Conservation (phyloP, 1,140 invertebrate genomes). For the Solenopsis invicta region DNA sequence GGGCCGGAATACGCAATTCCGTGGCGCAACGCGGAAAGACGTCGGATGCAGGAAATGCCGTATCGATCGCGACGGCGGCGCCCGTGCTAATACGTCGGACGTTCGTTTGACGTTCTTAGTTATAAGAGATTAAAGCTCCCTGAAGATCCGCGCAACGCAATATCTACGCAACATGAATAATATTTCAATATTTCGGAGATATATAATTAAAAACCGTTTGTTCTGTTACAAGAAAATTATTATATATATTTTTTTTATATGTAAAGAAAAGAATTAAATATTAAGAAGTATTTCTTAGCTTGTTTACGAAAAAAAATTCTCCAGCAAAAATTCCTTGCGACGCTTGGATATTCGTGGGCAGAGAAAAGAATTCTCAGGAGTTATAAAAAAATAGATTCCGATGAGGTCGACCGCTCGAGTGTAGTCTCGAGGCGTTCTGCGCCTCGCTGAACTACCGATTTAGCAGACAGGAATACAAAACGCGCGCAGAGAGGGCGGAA, state of each 20-base stretch:
- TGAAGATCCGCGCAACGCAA: not conserved
- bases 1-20: constrained; percentile 82
- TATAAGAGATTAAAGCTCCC: not conserved
- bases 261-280: not conserved
- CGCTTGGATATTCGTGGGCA: not conserved
- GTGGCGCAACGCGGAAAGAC: constrained; percentile 66
- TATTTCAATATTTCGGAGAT: not conserved
- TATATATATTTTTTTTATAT: not conserved
- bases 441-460: constrained; percentile 25
- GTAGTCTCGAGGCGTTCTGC: not conserved
- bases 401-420: constrained; percentile 9
- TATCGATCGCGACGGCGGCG: constrained; percentile 39
- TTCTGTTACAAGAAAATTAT: not conserved
- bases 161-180: not conserved
- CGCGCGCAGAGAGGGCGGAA: constrained; percentile 11
- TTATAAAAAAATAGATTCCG: constrained; percentile 18
- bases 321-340: not conserved
- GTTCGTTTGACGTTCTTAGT: not conserved
- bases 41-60: constrained; percentile 60
- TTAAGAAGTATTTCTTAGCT: not conserved
- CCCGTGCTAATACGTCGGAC: not conserved
- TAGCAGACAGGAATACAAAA: constrained; percentile 43
- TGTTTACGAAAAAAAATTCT: not conserved
- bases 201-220: not conserved
- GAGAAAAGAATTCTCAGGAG: constrained; percentile 15